A percentile compares a stretch with the other conserved stretches of the same genome.
These are phyloP conservation scores for Strigamia crassipes DNA, from an alignment of 2,888 invertebrate genomes.

Conservation along the genomic window DNA sequence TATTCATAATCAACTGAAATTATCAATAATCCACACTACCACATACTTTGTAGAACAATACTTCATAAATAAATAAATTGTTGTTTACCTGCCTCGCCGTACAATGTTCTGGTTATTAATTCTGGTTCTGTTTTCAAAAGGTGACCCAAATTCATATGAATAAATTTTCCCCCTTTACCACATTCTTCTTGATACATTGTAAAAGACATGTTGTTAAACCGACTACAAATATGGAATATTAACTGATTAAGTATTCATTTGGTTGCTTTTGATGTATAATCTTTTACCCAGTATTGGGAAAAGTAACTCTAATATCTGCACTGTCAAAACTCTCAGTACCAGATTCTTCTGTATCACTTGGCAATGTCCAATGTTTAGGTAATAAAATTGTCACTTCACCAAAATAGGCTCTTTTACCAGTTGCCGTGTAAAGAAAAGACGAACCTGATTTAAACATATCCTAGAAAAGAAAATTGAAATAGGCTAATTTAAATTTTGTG, in stretches of 20 bases:
- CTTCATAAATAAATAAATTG: no score
- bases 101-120: not conserved
- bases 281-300: not conserved
- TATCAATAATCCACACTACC: no score
- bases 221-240: not conserved
- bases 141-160: not conserved
- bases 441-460: not conserved
- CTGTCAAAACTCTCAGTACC: not conserved
- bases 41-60: no score
- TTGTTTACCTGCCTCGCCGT: no score
- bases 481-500: no score
- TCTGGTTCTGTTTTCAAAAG: not conserved
- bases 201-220: not conserved
- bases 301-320: not conserved
- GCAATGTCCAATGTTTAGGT: not conserved
- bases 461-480: not conserved
- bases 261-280: not conserved
- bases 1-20: no score
- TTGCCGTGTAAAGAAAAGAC: not conserved
- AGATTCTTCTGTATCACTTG: not conserved
- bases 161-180: not conserved
- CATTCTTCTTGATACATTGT: not conserved
- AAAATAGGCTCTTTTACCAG: not conserved
- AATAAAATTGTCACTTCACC: not conserved
- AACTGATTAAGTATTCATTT: no score